Conservation (phyloP, 1,140 invertebrate genomes). For the Alviniconcha marisindica region DNA sequence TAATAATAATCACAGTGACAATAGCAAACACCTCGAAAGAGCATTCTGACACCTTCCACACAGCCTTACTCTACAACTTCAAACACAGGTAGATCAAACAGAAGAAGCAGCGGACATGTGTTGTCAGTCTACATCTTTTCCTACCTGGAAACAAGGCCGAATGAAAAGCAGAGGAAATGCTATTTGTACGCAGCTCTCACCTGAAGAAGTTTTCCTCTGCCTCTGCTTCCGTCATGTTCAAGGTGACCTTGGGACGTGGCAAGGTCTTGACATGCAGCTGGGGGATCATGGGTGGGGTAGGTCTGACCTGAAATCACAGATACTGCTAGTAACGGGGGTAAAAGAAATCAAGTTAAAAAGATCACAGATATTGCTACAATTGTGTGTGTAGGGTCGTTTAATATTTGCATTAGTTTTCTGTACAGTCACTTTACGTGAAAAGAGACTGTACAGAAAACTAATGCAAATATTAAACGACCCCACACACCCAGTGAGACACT, state of each 20-base stretch:
- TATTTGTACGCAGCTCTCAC: constrained; percentile 11
- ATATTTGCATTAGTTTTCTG: too few species aligned
- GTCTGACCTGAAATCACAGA: constrained; percentile 40
- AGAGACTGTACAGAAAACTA: too few species aligned
- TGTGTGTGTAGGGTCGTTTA: too few species aligned
- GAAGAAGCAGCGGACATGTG: background rate
- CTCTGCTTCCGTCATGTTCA: constrained; percentile 37
- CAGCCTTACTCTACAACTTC: background rate
- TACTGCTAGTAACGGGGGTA: too few species aligned
- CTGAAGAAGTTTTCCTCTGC: constrained; percentile 55
- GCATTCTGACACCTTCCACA: too few species aligned
- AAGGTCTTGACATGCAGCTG: constrained; percentile 52
- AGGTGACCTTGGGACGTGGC: constrained; percentile 34
- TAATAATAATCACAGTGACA: too few species aligned
- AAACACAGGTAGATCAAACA: background rate
- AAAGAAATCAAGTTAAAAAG: too few species aligned
- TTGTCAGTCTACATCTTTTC: background rate
- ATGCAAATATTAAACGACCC: too few species aligned
- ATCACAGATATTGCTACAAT: too few species aligned
- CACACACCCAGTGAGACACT: too few species aligned
- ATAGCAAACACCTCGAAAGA: too few species aligned
- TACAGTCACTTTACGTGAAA: too few species aligned
- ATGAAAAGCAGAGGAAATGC: background rate
- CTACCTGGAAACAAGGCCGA: background rate
- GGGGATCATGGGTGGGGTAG: constrained; percentile 40